Evolutionary conservation across 2,888 invertebrate genomes (phyloP), one percentile per base, ranked within the genome.

Genomic region (Lycophotia porphyrea): DNA sequence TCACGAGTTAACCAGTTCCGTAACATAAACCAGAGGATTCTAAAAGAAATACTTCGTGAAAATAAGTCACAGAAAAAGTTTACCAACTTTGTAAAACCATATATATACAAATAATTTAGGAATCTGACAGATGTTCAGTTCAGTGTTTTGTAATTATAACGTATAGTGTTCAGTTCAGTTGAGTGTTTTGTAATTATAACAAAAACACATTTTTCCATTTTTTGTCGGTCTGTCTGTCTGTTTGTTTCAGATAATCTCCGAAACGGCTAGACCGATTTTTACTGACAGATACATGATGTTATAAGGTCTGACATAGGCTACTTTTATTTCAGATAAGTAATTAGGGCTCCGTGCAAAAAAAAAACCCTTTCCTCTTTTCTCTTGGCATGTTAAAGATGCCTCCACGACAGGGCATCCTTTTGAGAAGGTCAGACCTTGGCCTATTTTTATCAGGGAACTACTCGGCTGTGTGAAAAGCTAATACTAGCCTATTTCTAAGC

Each of bases 391-490:
- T n/a, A n/a, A 31, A 55, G 21, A 72, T 67, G 52, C 15, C 15
- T 55, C 8, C 27, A 55, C 31, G 42, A 24, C 42, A 64, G 52
- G 31, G 0, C 60, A 39, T 63, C 39, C 21, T 21, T 18, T 49
- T 36, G 55, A 82, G 24, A 34, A 42, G 76, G 18, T 34, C 68
- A n/a, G 49, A 18, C 77, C 78, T 65, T 60, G 83, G 31, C 68
- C 78, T 65, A 69, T 77, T 69, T 77, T 77, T 27, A 44, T 34
- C 11, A 44, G 83, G 49, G 63, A 68, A 47, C 83, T 68, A 52
- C 44, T 77, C 78, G 34, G 8, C 52, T 63, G 64, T 79, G 11
- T 49, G n/a, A 58, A n/a, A 36, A 58, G 42, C 31, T 58, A 49
- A 65, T 47, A 49, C 39, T 27, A 60, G 44, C 34, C 55, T 76